Base-by-base conservation (phyloP, 2,888 invertebrate genomes). In the Melanostoma scalare region DNA sequence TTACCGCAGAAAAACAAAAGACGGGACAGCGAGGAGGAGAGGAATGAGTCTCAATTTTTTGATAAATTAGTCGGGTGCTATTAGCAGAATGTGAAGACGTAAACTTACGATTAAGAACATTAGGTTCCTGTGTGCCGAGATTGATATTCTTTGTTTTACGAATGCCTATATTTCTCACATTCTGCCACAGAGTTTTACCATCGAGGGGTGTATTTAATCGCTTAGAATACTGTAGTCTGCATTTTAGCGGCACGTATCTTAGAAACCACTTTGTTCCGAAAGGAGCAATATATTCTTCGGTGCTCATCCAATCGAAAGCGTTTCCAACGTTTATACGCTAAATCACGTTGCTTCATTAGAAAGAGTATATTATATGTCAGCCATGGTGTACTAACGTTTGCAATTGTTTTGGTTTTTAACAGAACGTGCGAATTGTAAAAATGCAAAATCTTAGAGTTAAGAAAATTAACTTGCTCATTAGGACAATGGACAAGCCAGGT, bases 321-420 rank as follows among this genome's bases (percentile, higher is more conserved):
- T n/a, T n/a, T n/a, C n/a, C n/a, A n/a, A n/a, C n/a, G n/a, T n/a
- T n/a, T 61, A 48, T 36, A 40, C 2, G 50, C 8, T 20, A 48
- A 38, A 38, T 63, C 63, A 35, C 52, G 30, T 30, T 58, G 31
- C 31, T 58, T n/a, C n/a, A n/a, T n/a, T n/a, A n/a, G n/a, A n/a
- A n/a, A n/a, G n/a, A n/a, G n/a, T n/a, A n/a, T n/a, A n/a, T n/a
- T n/a, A n/a, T n/a, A n/a, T n/a, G n/a, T n/a, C n/a, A n/a, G n/a
- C n/a, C n/a, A n/a, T n/a, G n/a, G n/a, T n/a, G n/a, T n/a, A n/a
- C n/a, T n/a, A n/a, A n/a, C n/a, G n/a, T n/a, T n/a, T n/a, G n/a
- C n/a, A n/a, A n/a, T n/a, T n/a, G n/a, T n/a, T n/a, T n/a, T n/a
- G n/a, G n/a, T n/a, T n/a, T n/a, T n/a, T n/a, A n/a, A n/a, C n/a